phyloP scores from a whole-genome alignment of 2,797 vertebrate genomes.

The Lacerta viridis region DNA sequence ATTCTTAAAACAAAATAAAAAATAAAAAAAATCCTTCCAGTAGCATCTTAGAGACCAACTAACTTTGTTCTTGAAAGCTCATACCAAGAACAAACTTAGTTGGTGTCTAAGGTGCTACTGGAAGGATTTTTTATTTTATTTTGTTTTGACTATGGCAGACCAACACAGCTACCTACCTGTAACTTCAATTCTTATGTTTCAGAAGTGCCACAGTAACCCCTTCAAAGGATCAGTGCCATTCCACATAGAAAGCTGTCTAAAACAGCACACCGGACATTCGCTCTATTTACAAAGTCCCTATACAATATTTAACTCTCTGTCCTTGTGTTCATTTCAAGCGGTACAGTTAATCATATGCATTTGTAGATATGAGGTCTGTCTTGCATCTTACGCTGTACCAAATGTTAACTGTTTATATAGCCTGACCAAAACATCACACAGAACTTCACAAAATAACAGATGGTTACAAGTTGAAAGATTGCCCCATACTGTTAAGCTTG shows the following conservation, averaged over 20 bases:
- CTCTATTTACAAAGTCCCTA: not conserved
- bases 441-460: not conserved
- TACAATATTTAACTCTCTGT: not conserved
- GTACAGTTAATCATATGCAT: not conserved
- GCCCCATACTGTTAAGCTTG: not conserved
- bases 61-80: too few relatives aligned
- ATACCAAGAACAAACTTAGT: too few relatives aligned
- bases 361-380: not conserved
- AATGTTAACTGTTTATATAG: not conserved
- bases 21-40: too few relatives aligned
- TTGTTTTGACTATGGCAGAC: too few relatives aligned
- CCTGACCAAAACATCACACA: not conserved
- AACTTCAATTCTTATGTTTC: not conserved
- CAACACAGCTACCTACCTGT: too few relatives aligned
- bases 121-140: too few relatives aligned
- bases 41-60: too few relatives aligned
- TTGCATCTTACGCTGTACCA: not conserved
- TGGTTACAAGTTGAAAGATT: not conserved
- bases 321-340: not conserved
- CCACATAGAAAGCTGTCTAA: not conserved
- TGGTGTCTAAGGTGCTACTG: too few relatives aligned
- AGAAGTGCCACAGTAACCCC: not conserved
- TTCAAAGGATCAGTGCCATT: not conserved
- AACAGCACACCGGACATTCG: not conserved
- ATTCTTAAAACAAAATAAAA: too few relatives aligned